Evolutionary conservation across 2,797 vertebrate genomes (phyloP).

Genomic region (Scolopax rusticola): DNA sequence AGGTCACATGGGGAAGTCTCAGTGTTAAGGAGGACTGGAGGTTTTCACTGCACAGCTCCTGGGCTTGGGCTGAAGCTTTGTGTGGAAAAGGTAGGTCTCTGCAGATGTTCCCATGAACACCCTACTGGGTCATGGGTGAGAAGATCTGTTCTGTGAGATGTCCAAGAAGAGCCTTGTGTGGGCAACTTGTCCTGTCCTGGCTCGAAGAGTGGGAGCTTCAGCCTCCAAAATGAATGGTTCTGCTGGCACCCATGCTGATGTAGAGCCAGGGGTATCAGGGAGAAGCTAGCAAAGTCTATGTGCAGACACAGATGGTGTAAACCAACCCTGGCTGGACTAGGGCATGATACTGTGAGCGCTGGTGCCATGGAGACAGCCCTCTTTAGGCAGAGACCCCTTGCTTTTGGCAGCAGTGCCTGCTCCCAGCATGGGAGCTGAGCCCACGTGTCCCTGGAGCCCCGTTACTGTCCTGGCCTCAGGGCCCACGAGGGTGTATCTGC

Average conservation of each 20-base stretch:
- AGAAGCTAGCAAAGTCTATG: neutral
- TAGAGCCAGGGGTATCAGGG: rapidly evolving
- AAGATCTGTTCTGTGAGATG: neutral
- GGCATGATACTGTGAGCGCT: neutral
- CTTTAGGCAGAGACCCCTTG: neutral
- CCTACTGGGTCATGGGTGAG: no score
- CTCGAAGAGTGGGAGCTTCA: neutral
- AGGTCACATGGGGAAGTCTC: neutral
- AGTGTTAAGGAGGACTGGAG: neutral
- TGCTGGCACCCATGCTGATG: neutral
- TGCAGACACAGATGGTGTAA: no score
- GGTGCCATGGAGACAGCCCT: neutral
- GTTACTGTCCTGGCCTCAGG: rapidly evolving
- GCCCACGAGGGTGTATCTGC: neutral
- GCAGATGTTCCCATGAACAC: neutral
- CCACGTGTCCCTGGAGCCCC: neutral
- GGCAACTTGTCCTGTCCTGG: neutral
- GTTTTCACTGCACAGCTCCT: neutral
- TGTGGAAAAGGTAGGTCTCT: neutral
- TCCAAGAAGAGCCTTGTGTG: neutral
- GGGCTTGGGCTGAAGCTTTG: neutral
- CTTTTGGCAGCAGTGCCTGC: neutral
- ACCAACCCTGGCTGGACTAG: neutral
- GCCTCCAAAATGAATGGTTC: neutral
- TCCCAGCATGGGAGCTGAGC: rapidly evolving